Evolutionary conservation across 2,888 invertebrate species (phyloP).

Genomic region (Cistogaster globosa): DNA sequence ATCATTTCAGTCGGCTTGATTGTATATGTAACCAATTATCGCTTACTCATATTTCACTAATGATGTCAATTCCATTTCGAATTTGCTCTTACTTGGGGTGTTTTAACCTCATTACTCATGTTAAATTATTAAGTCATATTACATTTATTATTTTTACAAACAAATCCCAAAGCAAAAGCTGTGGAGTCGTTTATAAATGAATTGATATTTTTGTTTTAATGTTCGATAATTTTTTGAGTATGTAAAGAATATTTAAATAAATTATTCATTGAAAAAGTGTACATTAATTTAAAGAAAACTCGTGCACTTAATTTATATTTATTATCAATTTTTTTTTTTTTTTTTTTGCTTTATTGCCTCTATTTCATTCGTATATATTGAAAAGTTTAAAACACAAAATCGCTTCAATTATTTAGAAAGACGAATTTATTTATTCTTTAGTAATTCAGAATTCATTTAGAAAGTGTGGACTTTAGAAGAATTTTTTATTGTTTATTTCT

Average conservation of each 20-base stretch:
- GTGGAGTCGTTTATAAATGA: not conserved
- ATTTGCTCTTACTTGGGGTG: constrained; percentile 41
- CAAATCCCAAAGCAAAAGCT: not conserved
- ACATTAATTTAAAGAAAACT: too few species aligned
- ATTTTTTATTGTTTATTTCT: too few species aligned
- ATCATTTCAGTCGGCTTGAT: constrained; percentile 43
- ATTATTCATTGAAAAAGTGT: not conserved
- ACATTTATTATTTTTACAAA: constrained; percentile 10
- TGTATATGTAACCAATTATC: constrained; percentile 42
- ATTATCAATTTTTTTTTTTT: too few species aligned
- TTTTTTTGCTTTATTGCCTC: too few species aligned
- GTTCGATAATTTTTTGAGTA: constrained; percentile 9
- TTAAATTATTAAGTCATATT: constrained; percentile 1
- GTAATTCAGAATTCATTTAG: too few species aligned
- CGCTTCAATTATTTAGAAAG: too few species aligned
- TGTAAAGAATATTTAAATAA: not conserved
- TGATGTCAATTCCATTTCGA: constrained; percentile 48
- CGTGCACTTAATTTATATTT: too few species aligned
- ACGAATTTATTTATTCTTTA: too few species aligned
- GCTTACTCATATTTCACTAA: constrained; percentile 59
- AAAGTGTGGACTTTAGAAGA: too few species aligned
- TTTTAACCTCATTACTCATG: not conserved
- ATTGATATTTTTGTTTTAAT: not conserved
- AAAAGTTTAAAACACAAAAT: too few species aligned
- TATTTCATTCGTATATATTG: too few species aligned